Percentiles rank a stretch among this genome's conserved stretches.
Evolutionary conservation across 2,797 vertebrate species (phyloP).

Genomic region (Thalassophryne amazonica): DNA sequence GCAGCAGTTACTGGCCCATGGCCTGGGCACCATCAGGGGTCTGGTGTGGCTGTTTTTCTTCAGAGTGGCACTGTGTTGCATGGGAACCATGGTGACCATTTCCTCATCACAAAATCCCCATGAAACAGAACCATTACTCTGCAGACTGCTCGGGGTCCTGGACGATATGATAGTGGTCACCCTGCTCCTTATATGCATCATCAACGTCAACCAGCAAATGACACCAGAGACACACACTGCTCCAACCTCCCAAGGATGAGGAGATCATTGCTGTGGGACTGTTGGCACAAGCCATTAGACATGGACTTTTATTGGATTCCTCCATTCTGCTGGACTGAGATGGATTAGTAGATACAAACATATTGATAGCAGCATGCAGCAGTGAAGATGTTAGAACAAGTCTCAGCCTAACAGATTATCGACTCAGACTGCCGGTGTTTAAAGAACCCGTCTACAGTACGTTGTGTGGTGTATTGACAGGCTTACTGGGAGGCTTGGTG

Average conservation of each 20-base stretch:
- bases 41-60: slow-evolving; percentile 82
- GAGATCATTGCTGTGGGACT: slow-evolving; percentile 13
- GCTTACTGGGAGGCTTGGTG: too few species aligned
- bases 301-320: slow-evolving; percentile 25
- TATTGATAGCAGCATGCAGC: slow-evolving; percentile 10
- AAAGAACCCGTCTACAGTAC: slow-evolving; percentile 18
- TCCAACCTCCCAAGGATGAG: slow-evolving; percentile 39
- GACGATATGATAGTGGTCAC: slow-evolving; percentile 81
- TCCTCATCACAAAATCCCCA: slow-evolving; percentile 47
- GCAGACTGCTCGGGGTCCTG: slow-evolving; percentile 72
- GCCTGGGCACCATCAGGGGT: slow-evolving; percentile 75
- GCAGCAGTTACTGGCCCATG: slow-evolving; percentile 64
- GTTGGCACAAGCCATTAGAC: slow-evolving; percentile 5
- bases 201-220: slow-evolving; percentile 83
- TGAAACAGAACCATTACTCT: slow-evolving; percentile 68
- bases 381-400: not conserved
- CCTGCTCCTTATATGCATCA: slow-evolving; percentile 80
- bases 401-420: slow-evolving; percentile 8
- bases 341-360: slow-evolving; percentile 17
- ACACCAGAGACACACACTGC: slow-evolving; percentile 59
- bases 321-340: not conserved
- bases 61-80: slow-evolving; percentile 78
- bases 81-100: slow-evolving; percentile 74
- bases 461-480: too few species aligned
- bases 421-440: slow-evolving; percentile 32